Conservation (phyloP, 2,797 vertebrate genomes). For the Hoplostethus atlanticus region DNA sequence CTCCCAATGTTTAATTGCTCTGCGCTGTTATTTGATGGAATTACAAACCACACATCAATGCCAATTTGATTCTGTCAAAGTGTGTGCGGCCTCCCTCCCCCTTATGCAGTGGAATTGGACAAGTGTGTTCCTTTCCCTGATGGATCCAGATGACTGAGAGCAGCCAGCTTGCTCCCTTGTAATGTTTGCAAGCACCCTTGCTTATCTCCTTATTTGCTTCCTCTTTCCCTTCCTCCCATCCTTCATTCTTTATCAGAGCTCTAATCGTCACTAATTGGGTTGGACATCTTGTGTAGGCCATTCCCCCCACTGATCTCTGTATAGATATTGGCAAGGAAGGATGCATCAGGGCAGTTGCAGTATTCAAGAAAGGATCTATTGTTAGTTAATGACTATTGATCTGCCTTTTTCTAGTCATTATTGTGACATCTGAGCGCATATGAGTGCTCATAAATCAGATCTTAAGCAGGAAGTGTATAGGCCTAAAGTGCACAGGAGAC, state of each 20-base stretch:
- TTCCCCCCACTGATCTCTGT: neutral
- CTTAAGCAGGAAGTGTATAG: conserved; percentile 35
- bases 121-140: conserved; percentile 32
- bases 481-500: conserved; percentile 41
- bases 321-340: neutral
- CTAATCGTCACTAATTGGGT: neutral
- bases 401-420: conserved; percentile 54
- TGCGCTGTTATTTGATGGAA: conserved; percentile 57
- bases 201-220: conserved; percentile 2
- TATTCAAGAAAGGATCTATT: conserved; percentile 33
- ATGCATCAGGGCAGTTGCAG: conserved; percentile 3
- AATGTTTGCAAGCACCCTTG: conserved; percentile 12
- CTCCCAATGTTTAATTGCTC: conserved; percentile 67
- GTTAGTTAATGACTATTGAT: conserved; percentile 62
- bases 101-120: conserved; percentile 14
- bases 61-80: conserved; percentile 45
- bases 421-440: conserved; percentile 37
- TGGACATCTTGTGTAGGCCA: neutral
- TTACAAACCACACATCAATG: conserved; percentile 37
- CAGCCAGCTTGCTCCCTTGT: neutral
- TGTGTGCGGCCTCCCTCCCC: neutral
- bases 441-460: conserved; percentile 47
- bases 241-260: conserved; percentile 10
- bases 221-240: neutral
- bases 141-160: conserved; percentile 35